These are phyloP conservation scores for Idaea dimidiata DNA, from an alignment of 2,888 invertebrate genomes.

Conservation along the genomic window DNA sequence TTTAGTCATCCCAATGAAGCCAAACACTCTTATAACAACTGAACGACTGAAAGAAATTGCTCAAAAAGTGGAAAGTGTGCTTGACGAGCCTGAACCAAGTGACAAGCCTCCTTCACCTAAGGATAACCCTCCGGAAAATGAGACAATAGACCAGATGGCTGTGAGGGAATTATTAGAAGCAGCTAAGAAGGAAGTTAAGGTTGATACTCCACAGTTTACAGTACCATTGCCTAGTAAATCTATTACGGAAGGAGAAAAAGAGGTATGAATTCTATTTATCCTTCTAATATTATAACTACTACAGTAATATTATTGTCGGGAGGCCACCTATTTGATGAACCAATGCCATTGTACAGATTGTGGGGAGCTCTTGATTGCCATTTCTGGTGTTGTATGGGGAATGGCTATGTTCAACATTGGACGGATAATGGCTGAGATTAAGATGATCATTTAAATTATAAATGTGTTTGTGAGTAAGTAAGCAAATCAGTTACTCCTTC, in stretches of 20 bases:
- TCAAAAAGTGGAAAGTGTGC: slow-evolving; percentile 70
- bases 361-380: too few relatives aligned
- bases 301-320: too few relatives aligned
- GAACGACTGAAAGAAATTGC: slow-evolving; percentile 73
- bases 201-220: slow-evolving; percentile 59
- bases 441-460: too few relatives aligned
- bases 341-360: too few relatives aligned
- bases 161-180: slow-evolving; percentile 86
- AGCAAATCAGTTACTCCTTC: too few relatives aligned
- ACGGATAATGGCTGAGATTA: too few relatives aligned
- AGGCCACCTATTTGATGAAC: too few relatives aligned
- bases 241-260: slow-evolving; percentile 81
- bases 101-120: slow-evolving; percentile 41
- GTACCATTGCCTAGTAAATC: slow-evolving; percentile 82
- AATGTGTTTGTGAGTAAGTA: too few relatives aligned
- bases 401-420: too few relatives aligned
- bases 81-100: slow-evolving; percentile 68
- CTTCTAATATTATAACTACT: slow-evolving; percentile 8
- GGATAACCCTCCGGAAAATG: slow-evolving; percentile 43
- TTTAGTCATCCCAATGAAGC: slow-evolving; percentile 85
- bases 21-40: slow-evolving; percentile 76
- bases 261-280: slow-evolving; percentile 54
- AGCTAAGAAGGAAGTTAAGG: slow-evolving; percentile 60
- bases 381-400: too few relatives aligned
- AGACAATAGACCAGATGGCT: slow-evolving; percentile 84